Conservation (phyloP, 2,888 invertebrate species). For the Spialia ferax region DNA sequence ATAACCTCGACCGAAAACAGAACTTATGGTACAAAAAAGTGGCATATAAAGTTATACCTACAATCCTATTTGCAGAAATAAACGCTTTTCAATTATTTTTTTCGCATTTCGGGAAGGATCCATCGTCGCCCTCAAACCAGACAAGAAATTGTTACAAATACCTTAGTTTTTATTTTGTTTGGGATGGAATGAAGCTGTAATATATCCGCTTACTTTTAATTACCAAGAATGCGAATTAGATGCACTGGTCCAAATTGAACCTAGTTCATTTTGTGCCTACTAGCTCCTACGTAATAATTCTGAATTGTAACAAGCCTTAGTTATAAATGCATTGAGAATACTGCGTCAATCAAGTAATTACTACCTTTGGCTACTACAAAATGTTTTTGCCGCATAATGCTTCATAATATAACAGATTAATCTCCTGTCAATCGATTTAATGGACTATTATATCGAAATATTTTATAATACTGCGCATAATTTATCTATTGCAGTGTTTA, state of each 20-base stretch:
- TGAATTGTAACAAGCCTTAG: not conserved
- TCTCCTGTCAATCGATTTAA: slow-evolving; percentile 23
- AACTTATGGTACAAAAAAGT: no score
- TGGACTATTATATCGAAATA: slow-evolving; percentile 23
- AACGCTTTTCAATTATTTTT: no score
- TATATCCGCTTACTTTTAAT: not conserved
- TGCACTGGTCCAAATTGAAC: no score
- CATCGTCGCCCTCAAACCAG: no score
- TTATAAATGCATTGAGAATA: slow-evolving; percentile 31
- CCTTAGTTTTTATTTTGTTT: no score
- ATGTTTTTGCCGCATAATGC: slow-evolving; percentile 17
- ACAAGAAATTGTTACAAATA: no score
- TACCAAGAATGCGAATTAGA: no score
- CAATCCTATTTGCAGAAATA: no score
- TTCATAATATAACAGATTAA: slow-evolving; percentile 30
- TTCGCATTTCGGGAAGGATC: no score
- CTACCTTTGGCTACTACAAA: slow-evolving; percentile 24
- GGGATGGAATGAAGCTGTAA: no score
- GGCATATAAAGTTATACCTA: no score
- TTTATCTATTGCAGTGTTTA: slow-evolving; percentile 19
- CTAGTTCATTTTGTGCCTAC: not conserved
- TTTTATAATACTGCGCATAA: slow-evolving; percentile 22
- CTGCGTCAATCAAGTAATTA: slow-evolving; percentile 16
- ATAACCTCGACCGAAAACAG: no score
- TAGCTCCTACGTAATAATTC: slow-evolving; percentile 12